Conservation (phyloP, 2,797 vertebrate genomes). For the Eulemur mongoz region DNA sequence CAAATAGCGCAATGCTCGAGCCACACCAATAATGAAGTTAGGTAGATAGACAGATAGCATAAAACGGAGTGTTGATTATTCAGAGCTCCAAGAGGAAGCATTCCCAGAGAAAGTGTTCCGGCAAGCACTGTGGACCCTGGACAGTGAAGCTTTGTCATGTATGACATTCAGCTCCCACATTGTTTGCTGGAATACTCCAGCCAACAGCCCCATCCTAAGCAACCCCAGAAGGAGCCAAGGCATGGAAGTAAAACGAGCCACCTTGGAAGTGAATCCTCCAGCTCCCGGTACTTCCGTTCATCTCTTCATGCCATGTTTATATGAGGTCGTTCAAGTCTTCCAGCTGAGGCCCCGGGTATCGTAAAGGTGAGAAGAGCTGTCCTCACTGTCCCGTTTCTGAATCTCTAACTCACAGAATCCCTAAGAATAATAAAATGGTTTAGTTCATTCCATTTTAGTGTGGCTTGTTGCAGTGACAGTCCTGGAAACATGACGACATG, state of each 20-base stretch:
- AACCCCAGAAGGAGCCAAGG: neutral
- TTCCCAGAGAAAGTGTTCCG: neutral
- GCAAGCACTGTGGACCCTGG: neutral
- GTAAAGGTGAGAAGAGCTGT: neutral
- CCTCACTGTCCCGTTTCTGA: neutral
- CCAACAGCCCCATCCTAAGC: neutral
- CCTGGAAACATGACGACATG: neutral
- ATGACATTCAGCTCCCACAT: neutral
- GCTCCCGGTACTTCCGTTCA: neutral
- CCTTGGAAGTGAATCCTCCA: neutral
- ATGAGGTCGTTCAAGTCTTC: neutral
- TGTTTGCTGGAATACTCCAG: neutral
- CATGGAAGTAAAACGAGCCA: neutral
- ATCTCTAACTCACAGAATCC: neutral
- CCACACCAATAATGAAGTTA: neutral
- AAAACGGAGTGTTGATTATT: neutral
- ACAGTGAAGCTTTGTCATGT: neutral
- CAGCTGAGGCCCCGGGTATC: too few species aligned
- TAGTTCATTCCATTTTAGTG: neutral
- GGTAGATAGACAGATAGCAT: neutral
- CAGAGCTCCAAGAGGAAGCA: neutral
- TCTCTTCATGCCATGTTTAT: neutral
- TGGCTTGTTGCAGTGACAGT: neutral
- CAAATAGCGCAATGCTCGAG: neutral
- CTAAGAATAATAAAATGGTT: neutral